phyloP scores from a whole-genome alignment of 2,888 invertebrate genomes.

The Eremobia ochroleuca region DNA sequence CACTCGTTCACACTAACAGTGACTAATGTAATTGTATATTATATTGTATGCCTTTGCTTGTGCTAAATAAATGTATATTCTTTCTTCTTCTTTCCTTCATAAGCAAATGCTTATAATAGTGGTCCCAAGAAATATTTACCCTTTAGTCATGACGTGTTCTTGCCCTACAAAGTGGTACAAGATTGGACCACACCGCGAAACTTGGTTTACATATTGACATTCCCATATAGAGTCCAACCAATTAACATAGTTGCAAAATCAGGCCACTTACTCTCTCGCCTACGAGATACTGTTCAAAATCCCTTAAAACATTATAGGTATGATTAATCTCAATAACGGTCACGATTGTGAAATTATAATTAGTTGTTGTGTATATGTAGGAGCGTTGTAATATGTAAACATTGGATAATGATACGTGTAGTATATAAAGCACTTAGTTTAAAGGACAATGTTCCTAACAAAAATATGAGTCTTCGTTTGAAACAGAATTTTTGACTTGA shows the following conservation, averaged over 20 bases:
- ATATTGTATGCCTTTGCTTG: neutral
- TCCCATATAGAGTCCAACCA: neutral
- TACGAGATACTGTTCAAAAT: neutral
- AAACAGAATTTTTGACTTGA: neutral
- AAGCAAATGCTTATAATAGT: neutral
- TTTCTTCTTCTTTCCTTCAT: neutral
- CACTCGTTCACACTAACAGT: too few relatives aligned
- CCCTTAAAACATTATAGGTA: neutral
- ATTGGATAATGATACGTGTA: neutral
- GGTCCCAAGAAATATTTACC: neutral
- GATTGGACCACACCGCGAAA: neutral
- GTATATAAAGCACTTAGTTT: neutral
- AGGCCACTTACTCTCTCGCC: neutral
- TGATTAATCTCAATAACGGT: neutral
- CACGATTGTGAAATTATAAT: constrained; percentile 5
- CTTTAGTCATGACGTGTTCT: neutral
- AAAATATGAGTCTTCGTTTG: neutral
- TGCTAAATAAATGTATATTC: neutral
- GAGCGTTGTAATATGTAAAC: neutral
- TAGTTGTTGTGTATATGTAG: neutral
- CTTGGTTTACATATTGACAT: constrained; percentile 1
- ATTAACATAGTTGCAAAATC: neutral
- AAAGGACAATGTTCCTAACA: too few relatives aligned
- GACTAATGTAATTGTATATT: too few relatives aligned
- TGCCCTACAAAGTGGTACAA: constrained; percentile 1